Evolutionary conservation across 2,113 vertebrate species (phyloP).

Genomic region (Tauraco erythrolophus): DNA sequence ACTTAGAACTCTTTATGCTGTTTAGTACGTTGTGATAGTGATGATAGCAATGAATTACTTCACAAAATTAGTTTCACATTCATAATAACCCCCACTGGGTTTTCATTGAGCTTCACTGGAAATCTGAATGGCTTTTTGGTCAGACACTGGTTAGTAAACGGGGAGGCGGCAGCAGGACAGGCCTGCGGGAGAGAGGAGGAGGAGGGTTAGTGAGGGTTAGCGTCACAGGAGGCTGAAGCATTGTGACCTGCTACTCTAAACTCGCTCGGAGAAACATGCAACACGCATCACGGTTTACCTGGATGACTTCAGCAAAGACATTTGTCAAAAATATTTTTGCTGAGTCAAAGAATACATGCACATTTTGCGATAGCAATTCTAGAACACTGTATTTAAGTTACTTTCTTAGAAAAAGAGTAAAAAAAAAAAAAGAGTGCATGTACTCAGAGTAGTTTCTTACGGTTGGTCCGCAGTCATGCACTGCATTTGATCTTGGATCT

Average conservation of each 20-base stretch:
- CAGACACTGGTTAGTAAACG: neutral
- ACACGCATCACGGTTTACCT: neutral
- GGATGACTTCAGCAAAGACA: neutral
- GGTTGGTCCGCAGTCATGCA: neutral
- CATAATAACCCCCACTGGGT: neutral
- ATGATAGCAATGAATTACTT: neutral
- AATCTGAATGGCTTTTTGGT: neutral
- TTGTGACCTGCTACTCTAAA: neutral
- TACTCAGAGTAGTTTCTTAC: neutral
- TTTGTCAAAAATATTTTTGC: neutral
- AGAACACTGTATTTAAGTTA: neutral
- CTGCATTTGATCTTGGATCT: neutral
- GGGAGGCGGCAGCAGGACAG: fast-evolving
- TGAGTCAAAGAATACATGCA: neutral
- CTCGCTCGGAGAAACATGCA: neutral
- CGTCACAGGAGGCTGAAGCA: neutral
- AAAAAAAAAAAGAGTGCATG: neutral
- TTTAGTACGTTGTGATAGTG: fast-evolving
- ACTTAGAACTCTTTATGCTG: fast-evolving
- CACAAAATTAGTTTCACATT: neutral
- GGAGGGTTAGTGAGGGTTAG: fast-evolving
- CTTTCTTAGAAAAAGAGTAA: neutral
- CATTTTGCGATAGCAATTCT: neutral
- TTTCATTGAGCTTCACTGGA: neutral
- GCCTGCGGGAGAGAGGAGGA: neutral